Evolutionary conservation across 2,888 invertebrate genomes (phyloP), one percentile per base, ranked within the genome.

Genomic region (Camponotus fellah): DNA sequence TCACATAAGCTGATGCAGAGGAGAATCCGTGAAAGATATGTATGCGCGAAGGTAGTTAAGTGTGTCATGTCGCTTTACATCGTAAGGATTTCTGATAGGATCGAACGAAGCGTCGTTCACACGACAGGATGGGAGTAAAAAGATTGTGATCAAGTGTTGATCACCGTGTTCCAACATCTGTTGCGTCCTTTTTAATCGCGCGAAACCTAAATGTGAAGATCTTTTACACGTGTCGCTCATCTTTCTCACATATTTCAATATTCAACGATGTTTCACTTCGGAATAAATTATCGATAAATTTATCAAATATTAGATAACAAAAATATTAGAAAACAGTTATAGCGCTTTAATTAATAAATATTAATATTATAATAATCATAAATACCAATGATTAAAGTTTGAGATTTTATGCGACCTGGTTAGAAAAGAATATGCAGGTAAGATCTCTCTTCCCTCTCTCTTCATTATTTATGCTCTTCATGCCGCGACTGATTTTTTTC

Each of bases 1-100:
- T 79, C 76, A 66, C 66, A 60, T 62, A 62, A 75, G 62, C 21
- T 71, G 37, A 72, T 62, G 60, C 69, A 46, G 79, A 85, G 82
- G 82, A 83, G 76, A 85, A 87, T 90, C 86, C 82, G 69, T 53
- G n/a, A 58, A 62, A 65, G 65, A 72, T 56, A 58, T 71, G 76
- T 56, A 58, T 71, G 76, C 86, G 76, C 84, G 9, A 49, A 66
- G 32, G 72, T 60, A 58, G 49, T 85, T 80, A 89, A 88, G 90
- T 90, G 80, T 90, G 89, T 88, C 89, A 90, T 71, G 84, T 84
- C 83, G 71, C 58, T 60, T 80, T 72, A 43, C 60, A 60, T 60
- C 43, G 56, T 40, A 43, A 72, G 46, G 46, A 80, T 72, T 80
- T 72, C 79, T 71, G 79, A 60, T 72, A 56, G 60, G 32, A 80